These are phyloP conservation scores for Ciconia maguari DNA, from an alignment of 2,113 vertebrate genomes.

Conservation along the genomic window DNA sequence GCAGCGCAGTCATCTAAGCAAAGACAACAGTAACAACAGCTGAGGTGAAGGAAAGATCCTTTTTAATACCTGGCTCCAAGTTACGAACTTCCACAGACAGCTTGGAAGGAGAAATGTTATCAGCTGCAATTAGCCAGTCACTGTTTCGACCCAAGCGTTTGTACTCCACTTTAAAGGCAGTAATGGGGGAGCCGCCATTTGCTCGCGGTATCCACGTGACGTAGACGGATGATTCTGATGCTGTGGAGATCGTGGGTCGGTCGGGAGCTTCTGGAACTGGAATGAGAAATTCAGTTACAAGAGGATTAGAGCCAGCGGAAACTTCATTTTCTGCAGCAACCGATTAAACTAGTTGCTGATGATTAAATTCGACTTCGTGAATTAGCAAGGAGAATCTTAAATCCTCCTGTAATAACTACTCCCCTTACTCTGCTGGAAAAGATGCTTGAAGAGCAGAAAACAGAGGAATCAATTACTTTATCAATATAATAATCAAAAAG, in stretches of 20 bases:
- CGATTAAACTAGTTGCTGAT: fast-evolving
- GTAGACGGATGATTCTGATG: constrained; percentile 90
- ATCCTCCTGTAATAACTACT: neutral
- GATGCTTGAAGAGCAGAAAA: neutral
- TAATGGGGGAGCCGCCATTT: constrained; percentile 95
- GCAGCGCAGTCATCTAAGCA: neutral
- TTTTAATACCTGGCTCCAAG: constrained; percentile 87
- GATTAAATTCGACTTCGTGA: neutral
- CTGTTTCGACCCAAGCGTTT: constrained; percentile 79
- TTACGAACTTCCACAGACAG: constrained; percentile 94
- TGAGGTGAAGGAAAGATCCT: neutral
- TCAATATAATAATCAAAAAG: neutral
- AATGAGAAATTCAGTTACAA: neutral
- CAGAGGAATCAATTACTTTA: neutral
- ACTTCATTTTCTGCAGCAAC: neutral
- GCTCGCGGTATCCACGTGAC: constrained; percentile 97
- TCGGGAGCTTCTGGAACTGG: constrained; percentile 94
- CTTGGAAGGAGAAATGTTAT: constrained; percentile 93
- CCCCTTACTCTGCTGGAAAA: neutral
- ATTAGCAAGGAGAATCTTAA: neutral
- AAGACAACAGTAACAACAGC: neutral
- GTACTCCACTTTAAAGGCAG: constrained; percentile 94
- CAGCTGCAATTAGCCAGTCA: constrained; percentile 88
- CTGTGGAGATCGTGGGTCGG: constrained; percentile 90
- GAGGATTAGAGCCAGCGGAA: neutral